phyloP scores from a whole-genome alignment of 2,797 vertebrate species.

The Myotis vivesi region DNA sequence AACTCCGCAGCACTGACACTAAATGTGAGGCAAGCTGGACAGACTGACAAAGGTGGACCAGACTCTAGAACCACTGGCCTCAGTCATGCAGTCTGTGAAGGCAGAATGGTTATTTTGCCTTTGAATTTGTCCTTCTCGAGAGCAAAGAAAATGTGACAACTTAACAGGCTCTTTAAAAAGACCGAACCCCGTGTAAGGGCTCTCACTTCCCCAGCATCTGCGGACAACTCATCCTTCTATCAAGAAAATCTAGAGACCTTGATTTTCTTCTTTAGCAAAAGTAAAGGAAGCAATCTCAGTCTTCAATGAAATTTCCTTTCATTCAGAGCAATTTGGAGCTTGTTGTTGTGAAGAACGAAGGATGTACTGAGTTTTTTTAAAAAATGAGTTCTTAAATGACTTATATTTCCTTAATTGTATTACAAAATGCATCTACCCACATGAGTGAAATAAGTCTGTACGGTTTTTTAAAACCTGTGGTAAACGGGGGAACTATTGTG shows the following conservation, averaged over 20 bases:
- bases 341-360: not conserved
- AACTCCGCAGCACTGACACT: not conserved
- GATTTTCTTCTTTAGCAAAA: slow-evolving; percentile 1
- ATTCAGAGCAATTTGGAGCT: not conserved
- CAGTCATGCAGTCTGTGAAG: not conserved
- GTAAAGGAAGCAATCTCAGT: not conserved
- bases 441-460: not conserved
- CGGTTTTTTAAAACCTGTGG: not conserved
- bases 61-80: not conserved
- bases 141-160: not conserved
- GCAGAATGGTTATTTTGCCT: not conserved
- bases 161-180: not conserved
- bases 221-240: not conserved
- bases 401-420: not conserved
- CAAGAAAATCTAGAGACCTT: not conserved
- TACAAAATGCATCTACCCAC: not conserved
- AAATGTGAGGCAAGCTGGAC: not conserved
- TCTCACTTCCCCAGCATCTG: not conserved
- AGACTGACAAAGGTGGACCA: not conserved
- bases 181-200: not conserved
- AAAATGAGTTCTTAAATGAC: not conserved
- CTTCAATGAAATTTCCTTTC: not conserved
- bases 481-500: not conserved
- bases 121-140: not conserved
- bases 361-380: not conserved